Conservation (phyloP, 2,888 invertebrate genomes). For the Hydriomena furcata region DNA sequence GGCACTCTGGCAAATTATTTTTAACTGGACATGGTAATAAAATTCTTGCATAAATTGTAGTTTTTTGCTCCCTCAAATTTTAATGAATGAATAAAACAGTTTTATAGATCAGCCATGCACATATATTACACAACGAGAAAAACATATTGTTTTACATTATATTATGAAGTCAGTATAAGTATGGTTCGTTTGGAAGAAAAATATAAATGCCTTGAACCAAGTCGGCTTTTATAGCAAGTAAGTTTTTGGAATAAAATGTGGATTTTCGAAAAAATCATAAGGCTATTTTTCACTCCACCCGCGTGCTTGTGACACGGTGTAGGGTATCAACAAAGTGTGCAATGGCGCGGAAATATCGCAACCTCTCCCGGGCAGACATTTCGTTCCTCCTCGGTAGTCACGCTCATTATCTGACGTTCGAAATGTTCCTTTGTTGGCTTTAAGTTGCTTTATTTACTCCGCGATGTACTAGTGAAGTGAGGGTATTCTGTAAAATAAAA, state of each 20-base stretch:
- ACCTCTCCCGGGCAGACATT: conserved; percentile 69
- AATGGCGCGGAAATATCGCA: conserved; percentile 80
- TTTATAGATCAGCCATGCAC: not conserved
- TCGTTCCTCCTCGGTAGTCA: conserved; percentile 74
- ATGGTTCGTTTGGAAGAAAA: no score
- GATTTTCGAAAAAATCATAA: conserved; percentile 18
- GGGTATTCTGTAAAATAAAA: conserved; percentile 1
- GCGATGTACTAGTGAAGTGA: conserved; percentile 23
- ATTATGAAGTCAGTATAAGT: no score
- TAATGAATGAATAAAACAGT: not conserved
- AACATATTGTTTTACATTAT: no score
- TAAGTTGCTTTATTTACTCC: conserved; percentile 75
- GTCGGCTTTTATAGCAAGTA: not conserved
- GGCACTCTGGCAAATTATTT: conserved; percentile 20
- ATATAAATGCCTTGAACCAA: no score
- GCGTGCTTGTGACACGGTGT: conserved; percentile 66
- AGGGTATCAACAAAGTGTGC: conserved; percentile 76
- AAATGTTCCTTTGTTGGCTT: conserved; percentile 67
- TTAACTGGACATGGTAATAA: conserved; percentile 26
- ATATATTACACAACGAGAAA: no score
- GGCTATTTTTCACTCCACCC: conserved; percentile 43
- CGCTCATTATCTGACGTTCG: conserved; percentile 77
- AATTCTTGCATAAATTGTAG: conserved; percentile 2
- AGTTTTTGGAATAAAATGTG: not conserved
- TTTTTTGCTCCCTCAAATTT: not conserved